Conservation (phyloP, 2,797 vertebrate species). For the Tapera naevia region DNA sequence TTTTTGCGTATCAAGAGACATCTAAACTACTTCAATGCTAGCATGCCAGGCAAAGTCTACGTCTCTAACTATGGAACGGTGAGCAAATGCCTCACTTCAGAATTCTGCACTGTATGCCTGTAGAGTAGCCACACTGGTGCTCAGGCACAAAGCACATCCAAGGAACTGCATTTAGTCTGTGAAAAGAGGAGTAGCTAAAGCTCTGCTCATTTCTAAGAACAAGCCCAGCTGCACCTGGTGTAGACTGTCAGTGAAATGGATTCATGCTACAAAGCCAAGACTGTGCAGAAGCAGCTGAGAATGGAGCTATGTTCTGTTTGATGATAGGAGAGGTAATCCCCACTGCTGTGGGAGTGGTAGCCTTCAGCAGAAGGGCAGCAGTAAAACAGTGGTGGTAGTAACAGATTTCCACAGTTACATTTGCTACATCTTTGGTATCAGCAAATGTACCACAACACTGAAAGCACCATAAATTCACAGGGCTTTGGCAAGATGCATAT, state of each 20-base stretch:
- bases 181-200: background rate
- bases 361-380: background rate
- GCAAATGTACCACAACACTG: background rate
- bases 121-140: background rate
- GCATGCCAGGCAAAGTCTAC: rapidly evolving
- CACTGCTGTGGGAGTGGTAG: background rate
- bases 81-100: background rate
- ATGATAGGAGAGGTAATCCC: background rate
- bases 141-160: background rate
- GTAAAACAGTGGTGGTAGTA: background rate
- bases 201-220: background rate
- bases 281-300: background rate
- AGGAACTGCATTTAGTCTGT: background rate
- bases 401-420: background rate
- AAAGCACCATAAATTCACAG: background rate
- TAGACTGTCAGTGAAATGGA: background rate
- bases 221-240: background rate
- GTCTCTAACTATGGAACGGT: background rate
- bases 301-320: background rate
- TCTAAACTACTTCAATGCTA: background rate
- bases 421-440: background rate
- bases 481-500: background rate
- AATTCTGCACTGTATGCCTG: background rate
- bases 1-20: background rate
- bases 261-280: background rate